Conservation (phyloP, 2,888 invertebrate species). For the Entomobrya multifasciata region DNA sequence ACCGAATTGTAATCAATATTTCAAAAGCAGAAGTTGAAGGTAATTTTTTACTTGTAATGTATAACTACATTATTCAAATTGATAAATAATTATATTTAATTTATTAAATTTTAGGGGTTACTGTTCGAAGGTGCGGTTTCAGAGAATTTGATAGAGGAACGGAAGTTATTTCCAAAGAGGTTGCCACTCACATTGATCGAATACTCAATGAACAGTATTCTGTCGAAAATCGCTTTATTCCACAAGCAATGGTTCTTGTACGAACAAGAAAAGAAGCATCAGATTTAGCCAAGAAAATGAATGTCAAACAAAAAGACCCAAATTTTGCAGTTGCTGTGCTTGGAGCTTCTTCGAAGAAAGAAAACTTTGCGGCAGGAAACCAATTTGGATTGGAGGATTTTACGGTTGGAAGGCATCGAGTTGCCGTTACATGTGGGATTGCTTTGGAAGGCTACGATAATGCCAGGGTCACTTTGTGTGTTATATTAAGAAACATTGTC, state of each 20-base stretch:
- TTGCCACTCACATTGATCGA: not conserved
- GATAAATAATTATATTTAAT: too few relatives aligned
- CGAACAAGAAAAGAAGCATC: not conserved
- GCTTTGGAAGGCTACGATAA: constrained; percentile 49
- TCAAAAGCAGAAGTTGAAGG: not conserved
- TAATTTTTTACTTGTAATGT: too few relatives aligned
- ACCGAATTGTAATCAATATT: too few relatives aligned
- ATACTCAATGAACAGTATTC: not conserved
- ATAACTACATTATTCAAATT: too few relatives aligned
- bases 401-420: too few relatives aligned
- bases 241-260: constrained; percentile 6
- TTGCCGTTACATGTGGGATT: too few relatives aligned
- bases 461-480: not conserved
- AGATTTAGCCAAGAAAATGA: not conserved
- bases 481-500: not conserved
- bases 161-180: not conserved
- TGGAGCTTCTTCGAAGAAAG: too few relatives aligned
- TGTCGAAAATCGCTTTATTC: not conserved
- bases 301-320: not conserved
- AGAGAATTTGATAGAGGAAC: not conserved
- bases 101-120: not conserved
- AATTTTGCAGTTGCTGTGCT: not conserved
- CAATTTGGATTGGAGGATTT: too few relatives aligned
- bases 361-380: not conserved
- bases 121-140: not conserved